Base-by-base conservation (phyloP, 1,140 invertebrate genomes). In the Anoplophora glabripennis region DNA sequence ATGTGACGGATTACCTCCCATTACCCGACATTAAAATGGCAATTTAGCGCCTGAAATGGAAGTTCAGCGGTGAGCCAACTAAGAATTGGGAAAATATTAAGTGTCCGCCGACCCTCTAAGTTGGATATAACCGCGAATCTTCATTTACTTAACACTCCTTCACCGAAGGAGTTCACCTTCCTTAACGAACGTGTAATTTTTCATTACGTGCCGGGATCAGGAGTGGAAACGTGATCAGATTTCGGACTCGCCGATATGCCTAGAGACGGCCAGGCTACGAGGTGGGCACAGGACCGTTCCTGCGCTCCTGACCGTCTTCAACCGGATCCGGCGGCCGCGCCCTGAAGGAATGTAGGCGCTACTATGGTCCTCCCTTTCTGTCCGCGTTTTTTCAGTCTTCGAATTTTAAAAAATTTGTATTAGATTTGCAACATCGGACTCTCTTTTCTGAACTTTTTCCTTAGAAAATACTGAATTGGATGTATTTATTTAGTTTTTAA, bases 191-290 rank as follows among this genome's bases (percentile, higher is more conserved):
- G 73, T 75, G 78, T 75, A 77, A 80, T 80, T 80, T 79, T 81
- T 80, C 79, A 80, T 80, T 80, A 81, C 79, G 79, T 81, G 79
- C 77, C 71, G 69, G 76, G 79, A 80, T 80, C 77, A 80, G 74
- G 12, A 74, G 75, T 68, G 72, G 17, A 64, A 33, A 75, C 73
- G 73, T 75, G 73, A 73, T 71, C 70, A 74, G 71, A 69, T 74
- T 74, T 69, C 61, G 66, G 54, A 40, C 37, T 52, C 55, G 54
- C 41, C 57, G 59, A 66, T 66, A 59, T 34, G 44, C 35, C 34
- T 18, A 28, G 38, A 36, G 47, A 18, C 17, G 60, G 57, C 52
- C 56, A 59, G 53, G 21, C 21, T 28, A 28, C 3, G 21, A 28
- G 35, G 57, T 41, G 10, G 38, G 34, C n/a, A 49, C 18, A 28